Conservation (phyloP, 2,888 invertebrate species). For the Ischnus inquisitorius region DNA sequence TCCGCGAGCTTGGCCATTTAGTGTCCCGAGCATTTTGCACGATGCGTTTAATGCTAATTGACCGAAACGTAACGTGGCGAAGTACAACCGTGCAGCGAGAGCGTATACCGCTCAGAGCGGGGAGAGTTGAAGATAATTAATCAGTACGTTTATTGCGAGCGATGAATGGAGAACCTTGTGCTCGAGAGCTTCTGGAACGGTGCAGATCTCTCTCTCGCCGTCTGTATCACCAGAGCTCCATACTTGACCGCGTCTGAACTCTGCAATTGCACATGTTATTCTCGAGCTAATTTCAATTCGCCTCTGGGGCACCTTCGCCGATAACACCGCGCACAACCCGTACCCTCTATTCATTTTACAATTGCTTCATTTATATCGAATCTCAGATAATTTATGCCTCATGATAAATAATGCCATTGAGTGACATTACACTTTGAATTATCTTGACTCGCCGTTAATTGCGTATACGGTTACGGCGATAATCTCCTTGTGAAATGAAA, state of each 20-base stretch:
- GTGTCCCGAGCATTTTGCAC: constrained; percentile 27
- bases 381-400: background rate
- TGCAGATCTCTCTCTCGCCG: constrained; percentile 37
- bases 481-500: background rate
- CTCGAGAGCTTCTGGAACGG: constrained; percentile 57
- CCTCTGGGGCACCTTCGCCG: constrained; percentile 51
- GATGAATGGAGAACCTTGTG: constrained; percentile 65
- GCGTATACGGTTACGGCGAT: background rate
- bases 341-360: constrained; percentile 7
- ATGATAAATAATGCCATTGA: constrained; percentile 43
- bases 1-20: constrained; percentile 46
- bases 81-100: constrained; percentile 41
- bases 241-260: constrained; percentile 72
- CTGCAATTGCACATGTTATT: constrained; percentile 54
- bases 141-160: constrained; percentile 60
- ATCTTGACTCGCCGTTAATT: constrained; percentile 5
- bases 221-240: constrained; percentile 21
- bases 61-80: constrained; percentile 56
- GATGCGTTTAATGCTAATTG: constrained; percentile 53
- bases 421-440: background rate
- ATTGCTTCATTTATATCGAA: constrained; percentile 18
- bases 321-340: constrained; percentile 18
- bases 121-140: constrained; percentile 62
- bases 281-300: constrained; percentile 62
- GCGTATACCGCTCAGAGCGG: constrained; percentile 22